Evolutionary conservation across 1,140 invertebrate species (phyloP).

Genomic region (Gonioctena quinquepunctata): DNA sequence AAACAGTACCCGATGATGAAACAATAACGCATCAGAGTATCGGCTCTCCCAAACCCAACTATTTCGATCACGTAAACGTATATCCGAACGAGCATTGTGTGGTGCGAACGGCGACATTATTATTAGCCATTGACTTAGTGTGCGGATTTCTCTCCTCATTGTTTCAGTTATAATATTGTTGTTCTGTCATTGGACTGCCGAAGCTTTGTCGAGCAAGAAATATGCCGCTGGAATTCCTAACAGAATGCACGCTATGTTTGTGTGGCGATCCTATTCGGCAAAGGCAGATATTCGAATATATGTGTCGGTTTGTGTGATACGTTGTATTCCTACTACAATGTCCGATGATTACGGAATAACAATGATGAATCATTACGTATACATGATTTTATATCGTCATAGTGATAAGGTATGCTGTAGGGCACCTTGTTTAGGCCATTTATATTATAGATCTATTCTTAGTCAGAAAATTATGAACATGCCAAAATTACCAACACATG

Average conservation of each 20-base stretch:
- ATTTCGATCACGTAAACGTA: constrained; percentile 16
- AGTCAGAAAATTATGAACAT: too few species aligned
- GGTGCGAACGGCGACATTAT: constrained; percentile 26
- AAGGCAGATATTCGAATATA: neutral
- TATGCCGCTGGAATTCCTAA: neutral
- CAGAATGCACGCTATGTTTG: constrained; percentile 7
- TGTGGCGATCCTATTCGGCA: neutral
- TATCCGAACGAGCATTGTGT: constrained; percentile 26
- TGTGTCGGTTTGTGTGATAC: neutral
- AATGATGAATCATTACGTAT: too few species aligned
- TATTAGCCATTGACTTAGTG: constrained; percentile 32
- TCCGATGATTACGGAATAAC: too few species aligned
- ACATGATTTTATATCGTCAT: too few species aligned
- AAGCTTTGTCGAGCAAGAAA: constrained; percentile 12
- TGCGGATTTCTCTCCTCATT: constrained; percentile 27
- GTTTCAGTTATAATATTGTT: constrained; percentile 33
- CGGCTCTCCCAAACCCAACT: neutral
- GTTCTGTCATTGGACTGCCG: constrained; percentile 26
- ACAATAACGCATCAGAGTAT: neutral
- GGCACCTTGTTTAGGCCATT: too few species aligned
- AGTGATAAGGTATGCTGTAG: too few species aligned
- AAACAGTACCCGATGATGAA: neutral
- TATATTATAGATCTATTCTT: too few species aligned
- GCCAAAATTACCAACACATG: too few species aligned
- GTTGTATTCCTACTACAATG: too few species aligned